Percentiles rank a stretch among this genome's conserved stretches.
phyloP scores from a whole-genome alignment of 1,140 invertebrate genomes.

The Sitophilus oryzae region DNA sequence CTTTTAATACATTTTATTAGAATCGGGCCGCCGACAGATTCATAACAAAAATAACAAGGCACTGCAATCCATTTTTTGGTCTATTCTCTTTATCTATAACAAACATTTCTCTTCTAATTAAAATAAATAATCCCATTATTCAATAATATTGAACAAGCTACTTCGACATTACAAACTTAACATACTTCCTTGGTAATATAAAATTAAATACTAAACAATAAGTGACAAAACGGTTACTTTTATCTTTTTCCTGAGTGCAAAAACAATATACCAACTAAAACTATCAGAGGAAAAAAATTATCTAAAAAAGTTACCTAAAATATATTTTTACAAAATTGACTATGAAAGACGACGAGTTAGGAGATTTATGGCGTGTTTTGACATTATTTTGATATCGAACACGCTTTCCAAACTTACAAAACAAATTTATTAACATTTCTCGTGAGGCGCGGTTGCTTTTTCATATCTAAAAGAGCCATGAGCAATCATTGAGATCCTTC shows the following conservation, averaged over 20 bases:
- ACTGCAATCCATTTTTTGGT: conserved; percentile 22
- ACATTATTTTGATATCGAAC: too few species aligned
- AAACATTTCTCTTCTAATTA: conserved; percentile 8
- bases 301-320: conserved; percentile 13
- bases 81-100: conserved; percentile 12
- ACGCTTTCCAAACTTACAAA: too few species aligned
- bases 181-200: conserved; percentile 6
- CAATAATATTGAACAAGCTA: conserved; percentile 4
- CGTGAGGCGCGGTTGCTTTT: too few species aligned
- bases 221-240: background rate
- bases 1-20: background rate
- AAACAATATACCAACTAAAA: conserved; percentile 17
- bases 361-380: conserved; percentile 14
- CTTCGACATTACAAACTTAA: conserved; percentile 8
- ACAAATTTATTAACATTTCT: too few species aligned
- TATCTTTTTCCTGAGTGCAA: conserved; percentile 17
- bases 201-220: background rate
- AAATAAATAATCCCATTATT: conserved; percentile 16
- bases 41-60: conserved; percentile 27
- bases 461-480: too few species aligned
- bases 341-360: conserved; percentile 18
- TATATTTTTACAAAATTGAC: conserved; percentile 17
- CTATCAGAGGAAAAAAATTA: conserved; percentile 8
- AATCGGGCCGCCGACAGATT: conserved; percentile 11
- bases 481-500: too few species aligned